Base-by-base conservation (phyloP, 92 coral and sea anemone genomes). In the Epizoanthus illoricatus region DNA sequence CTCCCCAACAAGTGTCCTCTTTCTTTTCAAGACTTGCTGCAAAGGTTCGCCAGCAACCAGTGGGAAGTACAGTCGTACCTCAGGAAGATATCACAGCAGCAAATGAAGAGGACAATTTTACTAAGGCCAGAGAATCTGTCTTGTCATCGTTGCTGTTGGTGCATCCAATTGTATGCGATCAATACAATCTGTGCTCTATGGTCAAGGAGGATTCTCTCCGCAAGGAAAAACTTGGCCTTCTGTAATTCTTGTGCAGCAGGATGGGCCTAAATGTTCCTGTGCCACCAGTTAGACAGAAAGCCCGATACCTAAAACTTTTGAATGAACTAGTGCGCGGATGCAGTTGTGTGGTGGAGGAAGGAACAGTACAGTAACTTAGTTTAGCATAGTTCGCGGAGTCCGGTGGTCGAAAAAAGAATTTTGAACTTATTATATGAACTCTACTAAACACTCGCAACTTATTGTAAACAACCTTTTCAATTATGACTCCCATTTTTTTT, bases 21-120 rank as follows among this genome's bases (percentile, higher is more conserved):
- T 66, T 84, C 54, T 84, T 84, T 65, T 84, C 87, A 58, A 55
- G 87, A 80, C 81, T 76, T 73, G 84, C 87, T 18, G 84, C 87
- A 47, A 85, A 85, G 76, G 40, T 85, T 41, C 76, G 85, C 43
- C 55, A 81, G 74, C 75, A 55, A 6, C 10, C 76, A 19, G 76
- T 81, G 55, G 67, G 63, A 18, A 19, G 81, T 23, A 10, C 81
- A 12, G 43, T 62, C 20, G 67, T 18, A 18, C 17, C 67, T 62
- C 65, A 81, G 23, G 76, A 81, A 19, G 85, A 68, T 36, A 52
- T 57, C 24, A 49, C 39, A 69, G 85, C 85, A 43, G 85, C 60
- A n/a, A 66, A 40, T 13, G 85, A 81, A 18, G 85, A 81, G 76
- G 76, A 68, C 39, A 80, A 81, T 52, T 81, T 81, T 57, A 64